Conservation (phyloP, 2,888 invertebrate species). For the Lacanobia wlatinum region DNA sequence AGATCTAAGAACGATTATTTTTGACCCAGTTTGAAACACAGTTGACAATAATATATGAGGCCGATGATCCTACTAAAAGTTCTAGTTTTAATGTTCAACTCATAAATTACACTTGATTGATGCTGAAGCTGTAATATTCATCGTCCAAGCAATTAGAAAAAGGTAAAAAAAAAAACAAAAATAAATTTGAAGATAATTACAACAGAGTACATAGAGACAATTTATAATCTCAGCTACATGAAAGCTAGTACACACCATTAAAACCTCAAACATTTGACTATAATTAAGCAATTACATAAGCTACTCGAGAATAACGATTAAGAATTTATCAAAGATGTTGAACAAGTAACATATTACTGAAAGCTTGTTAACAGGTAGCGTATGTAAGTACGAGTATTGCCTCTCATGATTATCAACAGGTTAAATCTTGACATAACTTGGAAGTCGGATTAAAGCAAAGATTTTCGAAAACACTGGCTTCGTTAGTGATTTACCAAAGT, state of each 20-base stretch:
- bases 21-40: neutral
- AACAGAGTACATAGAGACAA: neutral
- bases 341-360: constrained; percentile 32
- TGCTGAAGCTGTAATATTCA: no score
- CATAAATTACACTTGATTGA: no score
- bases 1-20: neutral
- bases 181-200: neutral
- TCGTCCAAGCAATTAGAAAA: no score
- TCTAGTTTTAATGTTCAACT: neutral
- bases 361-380: constrained; percentile 19
- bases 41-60: constrained; percentile 23
- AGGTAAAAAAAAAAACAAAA: no score
- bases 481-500: neutral
- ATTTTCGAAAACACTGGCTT: neutral
- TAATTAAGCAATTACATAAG: constrained; percentile 27
- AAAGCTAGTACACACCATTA: constrained; percentile 5
- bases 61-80: neutral
- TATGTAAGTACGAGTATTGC: neutral
- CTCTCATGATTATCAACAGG: constrained; percentile 20
- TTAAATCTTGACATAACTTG: constrained; percentile 11
- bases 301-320: constrained; percentile 30
- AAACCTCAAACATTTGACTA: constrained; percentile 24
- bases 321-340: constrained; percentile 26
- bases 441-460: constrained; percentile 17
- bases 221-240: neutral